Evolutionary conservation across 2,797 vertebrate species (phyloP), one percentile per base, ranked within the genome.

Genomic region (Ateles fusciceps): DNA sequence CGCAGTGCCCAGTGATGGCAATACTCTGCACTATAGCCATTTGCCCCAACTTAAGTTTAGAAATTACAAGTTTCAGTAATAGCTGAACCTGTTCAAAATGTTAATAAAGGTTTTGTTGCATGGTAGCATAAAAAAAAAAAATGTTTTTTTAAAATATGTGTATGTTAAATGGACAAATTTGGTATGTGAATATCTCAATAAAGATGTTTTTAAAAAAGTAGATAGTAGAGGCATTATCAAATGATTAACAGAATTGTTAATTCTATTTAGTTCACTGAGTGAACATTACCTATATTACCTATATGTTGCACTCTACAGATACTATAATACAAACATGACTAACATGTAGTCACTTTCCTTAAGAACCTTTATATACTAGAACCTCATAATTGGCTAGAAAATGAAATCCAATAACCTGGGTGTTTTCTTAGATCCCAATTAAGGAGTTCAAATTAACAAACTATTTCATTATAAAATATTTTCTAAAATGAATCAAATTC

Each of bases 371-470:
- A 72, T 61, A 94, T 71, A 44, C 75, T 59, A 72, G 46, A 84
- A 84, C 14, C 24, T 74, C 26, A 10, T 50, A 84, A 78, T 7
- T 79, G 22, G 46, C 10, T 84, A 57, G 59, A 92, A 80, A 71
- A 42, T 50, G 7, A 68, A 87, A 84, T 87, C 24, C 85, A 95
- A 86, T 94, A 76, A 85, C 36, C 39, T 44, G 22, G 5, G 4
- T 83, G 39, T 79, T 89, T 93, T 87, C 94, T 91, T 92, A 90
- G 72, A 95, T 48, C 10, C 50, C 85, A 97, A 76, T 30, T 59
- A 90, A 95, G 30, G 57, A 89, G 87, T 80, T 89, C 55, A 89
- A 72, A 44, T 71, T 76, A 81, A 91, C 76, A 52, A 85, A 50
- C n/a, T 57, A 64, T 80, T 64, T 85, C 78, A 91, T 89, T 46